Conservation (phyloP, 2,113 vertebrate genomes). For the Oreochromis tanganicae region DNA sequence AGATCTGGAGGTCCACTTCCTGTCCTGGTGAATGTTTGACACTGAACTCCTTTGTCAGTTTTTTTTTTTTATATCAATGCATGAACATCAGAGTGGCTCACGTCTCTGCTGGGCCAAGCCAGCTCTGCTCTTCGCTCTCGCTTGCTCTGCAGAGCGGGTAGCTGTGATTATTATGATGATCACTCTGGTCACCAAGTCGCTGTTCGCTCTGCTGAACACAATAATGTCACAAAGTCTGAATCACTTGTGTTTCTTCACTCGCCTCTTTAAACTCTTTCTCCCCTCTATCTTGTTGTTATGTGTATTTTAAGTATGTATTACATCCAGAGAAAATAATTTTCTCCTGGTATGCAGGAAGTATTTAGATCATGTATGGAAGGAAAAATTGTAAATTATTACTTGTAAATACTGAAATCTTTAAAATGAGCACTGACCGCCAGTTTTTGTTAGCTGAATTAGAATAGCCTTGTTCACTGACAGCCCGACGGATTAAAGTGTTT, state of each 20-base stretch:
- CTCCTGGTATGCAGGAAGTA: neutral
- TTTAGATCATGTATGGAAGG: neutral
- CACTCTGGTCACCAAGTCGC: neutral
- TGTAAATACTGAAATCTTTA: neutral
- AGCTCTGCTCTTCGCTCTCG: neutral
- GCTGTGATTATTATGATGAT: neutral
- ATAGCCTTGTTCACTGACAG: neutral
- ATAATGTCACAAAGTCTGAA: neutral
- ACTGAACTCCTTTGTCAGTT: conserved; percentile 29
- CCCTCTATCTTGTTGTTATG: neutral
- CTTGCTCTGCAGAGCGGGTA: neutral
- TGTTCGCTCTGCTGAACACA: neutral
- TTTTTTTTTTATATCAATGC: neutral
- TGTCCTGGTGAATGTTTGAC: neutral
- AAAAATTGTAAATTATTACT: neutral
- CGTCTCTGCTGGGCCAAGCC: neutral
- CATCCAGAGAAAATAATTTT: neutral
- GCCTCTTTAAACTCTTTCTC: neutral
- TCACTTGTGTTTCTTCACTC: neutral
- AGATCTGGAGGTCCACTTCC: neutral
- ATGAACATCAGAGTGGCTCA: neutral
- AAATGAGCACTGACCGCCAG: neutral
- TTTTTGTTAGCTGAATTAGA: neutral
- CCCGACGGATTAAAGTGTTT: neutral
- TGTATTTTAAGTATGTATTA: neutral